These are phyloP conservation scores for Caenorhabditis drosophilae DNA, from an alignment of 2,888 invertebrate genomes.

Conservation along the genomic window DNA sequence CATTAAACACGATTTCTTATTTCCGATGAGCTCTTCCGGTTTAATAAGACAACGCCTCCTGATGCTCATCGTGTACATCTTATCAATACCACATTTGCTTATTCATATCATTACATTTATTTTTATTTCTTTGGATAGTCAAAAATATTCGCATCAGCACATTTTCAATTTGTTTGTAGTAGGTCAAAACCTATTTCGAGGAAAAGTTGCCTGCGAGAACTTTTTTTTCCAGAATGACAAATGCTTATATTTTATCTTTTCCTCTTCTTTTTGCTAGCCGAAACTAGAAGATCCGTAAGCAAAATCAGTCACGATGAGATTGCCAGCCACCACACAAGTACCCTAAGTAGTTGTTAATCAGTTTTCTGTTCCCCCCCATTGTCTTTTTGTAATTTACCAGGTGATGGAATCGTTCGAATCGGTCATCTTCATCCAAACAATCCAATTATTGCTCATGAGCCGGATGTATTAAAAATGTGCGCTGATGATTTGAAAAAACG, in stretches of 20 bases:
- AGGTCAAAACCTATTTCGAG: no score
- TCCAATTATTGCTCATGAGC: constrained; percentile 53
- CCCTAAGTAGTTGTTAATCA: constrained; percentile 19
- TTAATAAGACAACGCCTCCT: constrained; percentile 20
- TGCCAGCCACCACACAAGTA: constrained; percentile 11
- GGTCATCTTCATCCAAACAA: constrained; percentile 56
- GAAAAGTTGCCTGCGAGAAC: no score
- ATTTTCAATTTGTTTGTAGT: no score
- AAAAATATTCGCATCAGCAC: no score
- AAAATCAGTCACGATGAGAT: constrained; percentile 31
- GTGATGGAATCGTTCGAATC: constrained; percentile 45
- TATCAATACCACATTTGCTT: no score
- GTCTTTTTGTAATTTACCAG: constrained; percentile 13
- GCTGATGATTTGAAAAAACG: constrained; percentile 51
- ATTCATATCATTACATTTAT: no score
- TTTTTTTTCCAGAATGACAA: neutral
- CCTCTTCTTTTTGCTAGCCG: constrained; percentile 8
- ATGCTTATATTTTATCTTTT: constrained; percentile 15
- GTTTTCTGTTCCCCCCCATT: no score
- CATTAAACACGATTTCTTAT: constrained; percentile 29
- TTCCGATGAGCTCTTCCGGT: constrained; percentile 33
- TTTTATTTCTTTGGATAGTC: no score
- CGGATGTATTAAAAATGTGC: constrained; percentile 55
- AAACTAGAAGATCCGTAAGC: constrained; percentile 1
- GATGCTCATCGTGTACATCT: no score